Percentiles rank a stretch among this genome's conserved stretches.
Conservation (phyloP, 37 sponge, comb jelly and placozoan genomes). For the Aphrocallistes beatrix region DNA sequence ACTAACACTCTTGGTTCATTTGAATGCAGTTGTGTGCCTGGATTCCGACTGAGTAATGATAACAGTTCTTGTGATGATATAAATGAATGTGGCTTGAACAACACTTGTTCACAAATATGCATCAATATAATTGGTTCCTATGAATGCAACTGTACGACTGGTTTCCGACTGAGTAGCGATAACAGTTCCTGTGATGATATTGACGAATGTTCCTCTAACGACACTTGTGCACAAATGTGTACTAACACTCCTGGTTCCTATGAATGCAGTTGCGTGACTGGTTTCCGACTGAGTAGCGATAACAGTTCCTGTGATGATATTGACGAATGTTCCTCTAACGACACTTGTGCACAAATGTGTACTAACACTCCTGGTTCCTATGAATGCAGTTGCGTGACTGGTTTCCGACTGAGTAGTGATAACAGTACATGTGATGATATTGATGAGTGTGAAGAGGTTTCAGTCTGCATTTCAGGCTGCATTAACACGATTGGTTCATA, state of each 20-base stretch:
- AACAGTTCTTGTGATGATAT: not conserved
- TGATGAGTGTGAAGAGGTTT: not conserved
- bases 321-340: not conserved
- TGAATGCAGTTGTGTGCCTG: not conserved
- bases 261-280: not conserved
- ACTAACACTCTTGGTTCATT: not conserved
- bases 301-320: not conserved
- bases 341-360: not conserved
- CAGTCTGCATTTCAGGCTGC: not conserved
- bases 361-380: not conserved
- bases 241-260: not conserved
- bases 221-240: not conserved
- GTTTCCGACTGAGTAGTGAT: not conserved
- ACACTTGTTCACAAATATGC: not conserved
- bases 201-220: not conserved
- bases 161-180: not conserved
- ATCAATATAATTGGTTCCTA: not conserved
- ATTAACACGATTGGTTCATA: not conserved
- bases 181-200: not conserved
- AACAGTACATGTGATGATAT: not conserved
- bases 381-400: not conserved
- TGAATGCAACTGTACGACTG: not conserved
- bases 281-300: not conserved
- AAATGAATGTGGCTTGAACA: not conserved
- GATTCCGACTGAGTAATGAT: not conserved